Base-by-base conservation (phyloP, 2,113 vertebrate species). In the human (Homo sapiens) region DNA sequence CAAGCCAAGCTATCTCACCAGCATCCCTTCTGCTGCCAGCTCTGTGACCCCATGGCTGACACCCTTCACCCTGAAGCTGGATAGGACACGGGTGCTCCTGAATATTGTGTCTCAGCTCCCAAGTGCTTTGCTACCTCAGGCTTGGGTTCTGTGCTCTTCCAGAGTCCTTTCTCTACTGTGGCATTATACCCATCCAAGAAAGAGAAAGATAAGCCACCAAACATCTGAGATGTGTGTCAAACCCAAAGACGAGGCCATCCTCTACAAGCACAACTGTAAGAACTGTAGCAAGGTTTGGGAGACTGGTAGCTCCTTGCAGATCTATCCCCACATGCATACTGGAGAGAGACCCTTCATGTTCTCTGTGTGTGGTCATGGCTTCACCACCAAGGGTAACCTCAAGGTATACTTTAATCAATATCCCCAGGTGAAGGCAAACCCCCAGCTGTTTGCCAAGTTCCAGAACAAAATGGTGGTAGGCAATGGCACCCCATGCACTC, bases 321-420 rank as follows among this genome's bases (percentile, higher is more conserved):
- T 99, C 61, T 99, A 99, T 88, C 97, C 99, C 73, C 99, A 99
- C n/a, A 99, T 99, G 43, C 99, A 99, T 97, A 99, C 99, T 0
- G 99, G 99, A 0, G 99, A 99, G 95, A 99, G 99, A 68, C 99
- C 99, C 59, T 99, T 99, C 92, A 99, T 99, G 90, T 99, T 99
- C 66, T 99, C 99, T 97, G 99, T 99, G 89, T 99, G 99, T 30
- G 99, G 99, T 86, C 99, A 99, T 97, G 99, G 99, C 80, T 99
- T 99, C 97, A 99, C 99, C 4, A 99, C 99, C 97, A 99, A 99
- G 99, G 99, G 99, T 96, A 99, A 99, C 98, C 99, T 99, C 75
- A 99, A 99, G 99, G 99, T 99, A 97, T 99, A 99, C 99, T 99
- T 99, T 97, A 99, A 99, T 98, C 99, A 99, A 48, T 99, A 99